Conservation (phyloP, 2,888 invertebrate species). For the Plagodis dolabraria region DNA sequence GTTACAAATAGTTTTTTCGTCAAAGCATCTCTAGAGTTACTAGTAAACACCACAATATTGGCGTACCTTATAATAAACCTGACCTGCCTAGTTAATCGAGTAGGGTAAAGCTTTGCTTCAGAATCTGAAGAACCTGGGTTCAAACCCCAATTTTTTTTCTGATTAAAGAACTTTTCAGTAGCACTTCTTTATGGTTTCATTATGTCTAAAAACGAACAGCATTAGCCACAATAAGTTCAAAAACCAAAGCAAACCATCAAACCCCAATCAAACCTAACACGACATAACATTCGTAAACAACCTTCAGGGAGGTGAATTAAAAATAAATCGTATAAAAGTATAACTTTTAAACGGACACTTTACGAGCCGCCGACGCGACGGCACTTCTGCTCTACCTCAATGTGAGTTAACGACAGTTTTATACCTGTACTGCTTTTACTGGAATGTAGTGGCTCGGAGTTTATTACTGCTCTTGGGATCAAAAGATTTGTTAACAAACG, state of each 20-base stretch:
- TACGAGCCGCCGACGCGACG: constrained; percentile 18
- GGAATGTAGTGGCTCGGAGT: not conserved
- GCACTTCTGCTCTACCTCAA: constrained; percentile 25
- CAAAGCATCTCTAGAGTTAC: too few species aligned
- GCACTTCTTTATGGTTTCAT: too few species aligned
- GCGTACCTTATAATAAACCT: too few species aligned
- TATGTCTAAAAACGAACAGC: not conserved
- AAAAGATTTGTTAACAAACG: not conserved
- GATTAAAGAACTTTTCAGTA: too few species aligned
- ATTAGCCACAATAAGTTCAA: too few species aligned
- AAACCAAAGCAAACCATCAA: not conserved
- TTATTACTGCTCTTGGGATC: not conserved
- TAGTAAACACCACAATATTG: too few species aligned
- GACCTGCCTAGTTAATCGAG: too few species aligned
- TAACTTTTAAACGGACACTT: constrained; percentile 9
- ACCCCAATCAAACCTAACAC: constrained; percentile 1
- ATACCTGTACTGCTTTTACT: constrained; percentile 6
- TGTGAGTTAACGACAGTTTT: constrained; percentile 21
- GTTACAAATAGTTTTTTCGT: too few species aligned
- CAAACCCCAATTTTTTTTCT: too few species aligned
- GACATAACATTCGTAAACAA: constrained; percentile 18
- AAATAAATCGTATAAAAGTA: constrained; percentile 27
- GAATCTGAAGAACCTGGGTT: too few species aligned
- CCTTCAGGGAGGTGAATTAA: constrained; percentile 30
- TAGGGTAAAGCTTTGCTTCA: too few species aligned